A percentile compares a stretch with the other conserved stretches of the same genome.
Conservation (phyloP, 2,888 invertebrate genomes). For the Andricus quercusramuli region DNA sequence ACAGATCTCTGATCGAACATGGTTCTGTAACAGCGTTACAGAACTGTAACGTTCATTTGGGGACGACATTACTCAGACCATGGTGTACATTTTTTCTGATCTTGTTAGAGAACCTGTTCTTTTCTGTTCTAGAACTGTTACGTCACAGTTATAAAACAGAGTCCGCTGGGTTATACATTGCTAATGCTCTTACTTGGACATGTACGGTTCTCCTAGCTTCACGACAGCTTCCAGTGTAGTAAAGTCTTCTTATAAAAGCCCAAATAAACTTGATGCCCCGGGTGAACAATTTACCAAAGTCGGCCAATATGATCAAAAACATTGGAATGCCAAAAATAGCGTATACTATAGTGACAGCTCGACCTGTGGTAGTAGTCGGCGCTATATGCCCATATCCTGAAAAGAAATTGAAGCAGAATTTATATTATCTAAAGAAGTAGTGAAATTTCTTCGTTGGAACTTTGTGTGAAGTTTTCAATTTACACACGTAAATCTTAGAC, state of each 20-base stretch:
- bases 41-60: no score
- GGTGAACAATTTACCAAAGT: conserved; percentile 95
- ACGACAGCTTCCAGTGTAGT: conserved; percentile 92
- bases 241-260: conserved; percentile 90
- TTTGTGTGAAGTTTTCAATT: not conserved
- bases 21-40: no score
- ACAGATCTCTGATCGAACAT: no score
- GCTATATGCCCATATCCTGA: conserved; percentile 98
- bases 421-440: not conserved
- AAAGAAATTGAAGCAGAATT: conserved; percentile 60
- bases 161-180: not conserved
- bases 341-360: conserved; percentile 94
- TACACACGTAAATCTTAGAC: no score
- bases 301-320: conserved; percentile 95
- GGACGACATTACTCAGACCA: no score
- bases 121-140: no score
- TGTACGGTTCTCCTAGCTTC: conserved; percentile 88
- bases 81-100: no score
- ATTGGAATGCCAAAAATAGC: conserved; percentile 97
- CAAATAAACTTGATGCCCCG: conserved; percentile 93
- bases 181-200: conserved; percentile 82
- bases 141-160: no score
- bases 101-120: no score
- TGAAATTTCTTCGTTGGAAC: not conserved
- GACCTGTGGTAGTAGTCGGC: conserved; percentile 92